Base-by-base conservation (phyloP, 2,888 invertebrate genomes). In the Epinotia demarniana region DNA sequence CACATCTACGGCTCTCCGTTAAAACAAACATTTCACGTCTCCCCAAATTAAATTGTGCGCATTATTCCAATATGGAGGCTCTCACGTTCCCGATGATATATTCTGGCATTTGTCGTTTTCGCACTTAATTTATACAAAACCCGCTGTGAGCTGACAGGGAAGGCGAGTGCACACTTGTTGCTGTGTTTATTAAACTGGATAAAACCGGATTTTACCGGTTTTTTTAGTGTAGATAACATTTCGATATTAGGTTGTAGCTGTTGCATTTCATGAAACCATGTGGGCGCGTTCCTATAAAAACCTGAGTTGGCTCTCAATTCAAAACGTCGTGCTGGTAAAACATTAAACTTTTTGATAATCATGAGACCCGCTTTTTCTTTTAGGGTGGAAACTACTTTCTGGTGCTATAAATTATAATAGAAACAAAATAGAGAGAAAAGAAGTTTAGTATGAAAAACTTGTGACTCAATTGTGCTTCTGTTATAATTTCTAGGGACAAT, bases 81-180 rank as follows among this genome's bases (percentile, higher is more conserved):
- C 80, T 80, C 88, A 86, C 87, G 87, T 49, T 85, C 84, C 84
- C 79, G 80, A 84, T 89, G 87, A 91, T 91, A 90, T 87, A 92
- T 91, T 90, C 87, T 84, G 85, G 87, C 86, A 90, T 89, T 90
- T 91, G 87, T 89, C 86, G 83, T 79, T 80, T 84, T 83, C 84
- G 78, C 83, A 82, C 86, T 89, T 90, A 90, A 91, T 91, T 91
- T 90, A 90, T 87, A 90, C 89, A 89, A 87, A 87, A 81, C 77
- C 75, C 39, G 74, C 49, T 63, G 62, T 19, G 46, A 43, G 62
- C 60, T 57, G 73, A 63, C 64, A 55, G 16, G 57, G 74, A 63
- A 70, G 75, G 43, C 43, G 72, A 67, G 66, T 75, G 43, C 72
- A 75, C 75, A 75, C 75, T 75, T 75, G 75, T 75, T 75, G 75